These are phyloP conservation scores for Gandaritis pyraliata DNA, from an alignment of 2,888 invertebrate species.

Conservation along the genomic window DNA sequence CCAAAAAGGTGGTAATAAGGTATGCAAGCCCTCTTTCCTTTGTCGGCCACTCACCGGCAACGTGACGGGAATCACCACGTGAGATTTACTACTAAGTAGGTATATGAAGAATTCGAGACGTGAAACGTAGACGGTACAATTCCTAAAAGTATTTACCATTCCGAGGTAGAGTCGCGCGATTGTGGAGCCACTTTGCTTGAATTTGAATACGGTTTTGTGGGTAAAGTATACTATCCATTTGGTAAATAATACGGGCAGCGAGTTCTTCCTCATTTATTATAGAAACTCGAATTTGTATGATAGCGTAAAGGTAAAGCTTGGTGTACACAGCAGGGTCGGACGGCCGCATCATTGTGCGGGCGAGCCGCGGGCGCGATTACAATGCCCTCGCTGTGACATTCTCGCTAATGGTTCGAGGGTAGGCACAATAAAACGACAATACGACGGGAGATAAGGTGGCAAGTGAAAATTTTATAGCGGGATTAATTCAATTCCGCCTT, in stretches of 20 bases:
- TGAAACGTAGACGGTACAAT: slow-evolving; percentile 66
- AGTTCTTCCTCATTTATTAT: slow-evolving; percentile 72
- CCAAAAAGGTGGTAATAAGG: slow-evolving; percentile 82
- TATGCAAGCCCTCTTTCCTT: slow-evolving; percentile 83
- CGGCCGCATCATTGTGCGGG: slow-evolving; percentile 79
- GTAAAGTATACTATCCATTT: slow-evolving; percentile 54
- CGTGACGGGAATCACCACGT: slow-evolving; percentile 78
- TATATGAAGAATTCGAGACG: slow-evolving; percentile 65
- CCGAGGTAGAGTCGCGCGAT: slow-evolving; percentile 55
- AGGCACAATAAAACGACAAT: slow-evolving; percentile 84
- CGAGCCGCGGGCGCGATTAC: slow-evolving; percentile 76
- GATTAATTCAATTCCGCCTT: slow-evolving; percentile 77
- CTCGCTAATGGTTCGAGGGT: slow-evolving; percentile 83
- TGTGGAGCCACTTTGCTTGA: slow-evolving; percentile 48
- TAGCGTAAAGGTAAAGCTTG: slow-evolving; percentile 75
- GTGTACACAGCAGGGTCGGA: slow-evolving; percentile 73
- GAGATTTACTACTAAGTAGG: slow-evolving; percentile 66
- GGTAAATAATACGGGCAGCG: slow-evolving; percentile 55
- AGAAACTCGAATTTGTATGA: slow-evolving; percentile 79
- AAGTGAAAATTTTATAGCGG: slow-evolving; percentile 82
- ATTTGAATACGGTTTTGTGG: slow-evolving; percentile 53
- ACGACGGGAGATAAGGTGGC: slow-evolving; percentile 82
- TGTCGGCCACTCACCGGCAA: slow-evolving; percentile 81
- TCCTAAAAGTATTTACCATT: slow-evolving; percentile 69
- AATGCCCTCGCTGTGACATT: slow-evolving; percentile 82